Conservation (phyloP, 2,888 invertebrate genomes). For the Branchellion lobata region DNA sequence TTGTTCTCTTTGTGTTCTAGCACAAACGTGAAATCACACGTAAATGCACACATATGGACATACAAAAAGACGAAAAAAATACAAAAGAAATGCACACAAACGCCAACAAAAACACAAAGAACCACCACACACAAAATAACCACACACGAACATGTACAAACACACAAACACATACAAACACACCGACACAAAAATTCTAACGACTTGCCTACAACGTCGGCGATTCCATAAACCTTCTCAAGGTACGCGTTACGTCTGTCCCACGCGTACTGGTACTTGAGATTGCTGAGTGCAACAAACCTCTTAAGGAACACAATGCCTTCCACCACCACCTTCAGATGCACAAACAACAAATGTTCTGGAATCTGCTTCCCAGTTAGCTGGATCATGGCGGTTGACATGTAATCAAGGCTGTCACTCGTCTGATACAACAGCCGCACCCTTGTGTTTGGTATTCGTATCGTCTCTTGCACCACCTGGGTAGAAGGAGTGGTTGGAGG, state of each 20-base stretch:
- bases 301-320: slow-evolving; percentile 88
- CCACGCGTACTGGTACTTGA: slow-evolving; percentile 96
- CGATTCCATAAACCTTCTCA: slow-evolving; percentile 95
- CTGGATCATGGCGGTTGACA: slow-evolving; percentile 78
- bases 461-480: slow-evolving; percentile 94
- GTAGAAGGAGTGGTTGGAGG: slow-evolving; percentile 48
- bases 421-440: slow-evolving; percentile 92
- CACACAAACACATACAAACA: too few relatives aligned
- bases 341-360: slow-evolving; percentile 67
- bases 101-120: too few relatives aligned
- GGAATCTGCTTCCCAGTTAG: slow-evolving; percentile 60
- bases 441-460: slow-evolving; percentile 87
- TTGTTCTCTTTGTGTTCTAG: too few relatives aligned
- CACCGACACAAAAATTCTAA: too few relatives aligned
- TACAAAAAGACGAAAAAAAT: too few relatives aligned
- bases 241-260: slow-evolving; percentile 94
- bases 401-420: slow-evolving; percentile 87
- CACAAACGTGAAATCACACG: too few relatives aligned
- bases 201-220: slow-evolving; percentile 86
- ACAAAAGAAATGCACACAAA: too few relatives aligned
- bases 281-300: slow-evolving; percentile 91
- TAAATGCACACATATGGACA: too few relatives aligned
- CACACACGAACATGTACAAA: too few relatives aligned
- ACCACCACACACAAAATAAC: too few relatives aligned
- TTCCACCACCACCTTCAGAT: slow-evolving; percentile 84